Conservation (phyloP, 2,113 vertebrate species). For the Phylloscopus trochilus region DNA sequence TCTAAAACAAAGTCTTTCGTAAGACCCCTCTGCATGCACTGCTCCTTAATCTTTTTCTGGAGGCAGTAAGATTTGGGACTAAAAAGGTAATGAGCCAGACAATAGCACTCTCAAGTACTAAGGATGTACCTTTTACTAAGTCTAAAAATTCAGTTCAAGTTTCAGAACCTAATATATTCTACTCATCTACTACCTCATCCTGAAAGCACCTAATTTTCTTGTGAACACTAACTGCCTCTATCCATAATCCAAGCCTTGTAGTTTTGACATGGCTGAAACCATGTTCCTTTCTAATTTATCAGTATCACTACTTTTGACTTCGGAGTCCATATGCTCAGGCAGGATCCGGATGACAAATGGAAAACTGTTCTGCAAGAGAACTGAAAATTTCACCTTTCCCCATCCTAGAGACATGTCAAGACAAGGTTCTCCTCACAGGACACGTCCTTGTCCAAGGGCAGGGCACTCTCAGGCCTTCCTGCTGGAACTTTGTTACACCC, state of each 20-base stretch:
- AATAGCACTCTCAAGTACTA: not conserved
- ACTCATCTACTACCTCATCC: not conserved
- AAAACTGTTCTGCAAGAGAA: not conserved
- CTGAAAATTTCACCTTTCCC: not conserved
- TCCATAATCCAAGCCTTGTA: not conserved
- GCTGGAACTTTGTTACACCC: not conserved
- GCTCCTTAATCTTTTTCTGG: not conserved
- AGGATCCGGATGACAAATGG: not conserved
- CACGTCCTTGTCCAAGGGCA: not conserved
- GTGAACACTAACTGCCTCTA: not conserved
- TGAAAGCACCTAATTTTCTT: not conserved
- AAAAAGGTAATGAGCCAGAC: not conserved
- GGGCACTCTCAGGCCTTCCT: not conserved
- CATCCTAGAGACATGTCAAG: not conserved
- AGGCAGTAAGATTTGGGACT: not conserved
- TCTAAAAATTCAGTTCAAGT: not conserved
- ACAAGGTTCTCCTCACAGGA: not conserved
- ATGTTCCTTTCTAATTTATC: not conserved
- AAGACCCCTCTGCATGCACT: not conserved
- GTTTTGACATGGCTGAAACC: not conserved
- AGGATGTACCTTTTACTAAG: not conserved
- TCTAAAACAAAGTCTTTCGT: not conserved
- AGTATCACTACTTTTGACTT: not conserved
- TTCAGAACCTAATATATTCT: not conserved
- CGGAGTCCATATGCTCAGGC: too few relatives aligned